Evolutionary conservation across 2,888 invertebrate genomes (phyloP), one percentile per base, ranked within the genome.

Genomic region (Brenthis ino): DNA sequence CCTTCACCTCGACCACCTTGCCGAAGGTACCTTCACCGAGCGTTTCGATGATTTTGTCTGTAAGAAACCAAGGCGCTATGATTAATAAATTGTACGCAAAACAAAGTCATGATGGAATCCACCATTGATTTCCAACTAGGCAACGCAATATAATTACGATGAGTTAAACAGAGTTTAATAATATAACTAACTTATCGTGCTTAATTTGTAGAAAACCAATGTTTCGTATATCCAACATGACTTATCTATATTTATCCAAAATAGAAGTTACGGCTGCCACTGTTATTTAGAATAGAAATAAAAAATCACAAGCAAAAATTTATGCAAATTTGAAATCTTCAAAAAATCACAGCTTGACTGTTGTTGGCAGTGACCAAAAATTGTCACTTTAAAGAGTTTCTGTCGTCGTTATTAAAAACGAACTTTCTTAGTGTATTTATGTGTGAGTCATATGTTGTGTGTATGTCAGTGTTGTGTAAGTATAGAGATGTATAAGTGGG

Each of bases 21-120:
- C 99, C 99, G 95, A 99, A 99, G 82, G 99, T 99, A 88, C 99
- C 99, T 94, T 99, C 99, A 84, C 99, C 99, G 87, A 99, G 96
- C 83, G 99, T 99, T 93, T 97, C 96, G 94, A 98, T 95, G 94
- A 99, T 97, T 95, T 98, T 98, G 96, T 99, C 99, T 99, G 98
- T 87, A 96, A 97, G 93, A 93, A 95, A 95, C 93, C 94, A 93
- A 91, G 79, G 77, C 82, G 77, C 68, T 69, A 67, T 73, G 84
- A 92, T 87, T 90, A 78, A 58, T 85, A 76, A 82, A 78, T 77
- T 79, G 82, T 68, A 70, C 80, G 75, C 66, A 70, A 77, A 76
- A 85, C 84, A 82, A 83, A 87, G 87, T 85, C 87, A 86, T 84
- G 84, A 80, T 82, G 87, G 87, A 89, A 83, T 85, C 80, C 74